These are phyloP conservation scores for Sterrhoptilus dennistouni DNA, from an alignment of 2,113 vertebrate species.

Conservation along the genomic window DNA sequence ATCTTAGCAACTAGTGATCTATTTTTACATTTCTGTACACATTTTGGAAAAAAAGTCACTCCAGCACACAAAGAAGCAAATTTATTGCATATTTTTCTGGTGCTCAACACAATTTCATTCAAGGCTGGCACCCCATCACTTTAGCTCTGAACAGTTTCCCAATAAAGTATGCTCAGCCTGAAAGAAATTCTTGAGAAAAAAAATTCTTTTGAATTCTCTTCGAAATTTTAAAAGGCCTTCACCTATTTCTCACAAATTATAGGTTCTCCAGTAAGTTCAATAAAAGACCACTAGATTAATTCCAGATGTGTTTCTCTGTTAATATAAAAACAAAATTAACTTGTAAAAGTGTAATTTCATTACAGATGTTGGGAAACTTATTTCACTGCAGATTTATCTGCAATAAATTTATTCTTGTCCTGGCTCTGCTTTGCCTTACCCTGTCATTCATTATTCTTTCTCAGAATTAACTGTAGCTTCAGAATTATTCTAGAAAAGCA, in stretches of 20 bases:
- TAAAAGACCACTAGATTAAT: neutral
- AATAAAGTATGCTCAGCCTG: neutral
- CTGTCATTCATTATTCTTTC: neutral
- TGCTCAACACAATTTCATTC: neutral
- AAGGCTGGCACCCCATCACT: neutral
- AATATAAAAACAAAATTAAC: neutral
- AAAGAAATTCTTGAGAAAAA: neutral
- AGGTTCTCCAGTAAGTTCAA: neutral
- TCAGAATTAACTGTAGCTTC: neutral
- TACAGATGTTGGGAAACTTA: neutral
- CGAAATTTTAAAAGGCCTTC: neutral
- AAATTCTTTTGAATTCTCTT: neutral
- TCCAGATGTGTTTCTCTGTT: neutral
- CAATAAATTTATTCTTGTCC: neutral
- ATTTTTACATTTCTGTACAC: neutral
- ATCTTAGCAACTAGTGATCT: neutral
- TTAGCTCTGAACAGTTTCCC: neutral
- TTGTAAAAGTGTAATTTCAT: neutral
- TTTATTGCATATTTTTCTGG: neutral
- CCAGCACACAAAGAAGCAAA: neutral
- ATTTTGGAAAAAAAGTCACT: neutral
- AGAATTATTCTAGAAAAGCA: neutral
- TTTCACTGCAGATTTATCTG: neutral
- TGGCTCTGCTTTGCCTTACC: neutral
- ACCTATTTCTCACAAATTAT: neutral